Conservation (phyloP, 2,888 invertebrate genomes). For the Lomographa bimaculata region DNA sequence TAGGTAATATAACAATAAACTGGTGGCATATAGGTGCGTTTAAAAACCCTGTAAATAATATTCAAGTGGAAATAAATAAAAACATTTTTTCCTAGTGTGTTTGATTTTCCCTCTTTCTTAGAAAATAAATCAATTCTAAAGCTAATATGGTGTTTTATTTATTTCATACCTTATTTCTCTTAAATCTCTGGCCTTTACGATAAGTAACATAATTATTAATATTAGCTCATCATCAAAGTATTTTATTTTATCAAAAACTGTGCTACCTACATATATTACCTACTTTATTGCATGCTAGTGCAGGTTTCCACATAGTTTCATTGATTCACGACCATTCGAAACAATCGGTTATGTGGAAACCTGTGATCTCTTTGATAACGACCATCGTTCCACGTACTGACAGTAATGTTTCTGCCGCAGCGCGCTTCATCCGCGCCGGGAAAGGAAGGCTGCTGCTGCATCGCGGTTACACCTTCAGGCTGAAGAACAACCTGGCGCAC, state of each 20-base stretch:
- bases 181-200: neutral
- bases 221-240: no score
- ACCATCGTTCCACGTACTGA: conserved; percentile 35
- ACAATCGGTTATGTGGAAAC: neutral
- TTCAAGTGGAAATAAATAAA: conserved; percentile 15
- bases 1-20: no score
- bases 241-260: no score
- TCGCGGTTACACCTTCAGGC: conserved; percentile 76
- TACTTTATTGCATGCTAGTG: conserved; percentile 5
- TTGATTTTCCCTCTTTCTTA: conserved; percentile 8
- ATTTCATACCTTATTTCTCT: neutral
- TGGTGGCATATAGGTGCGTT: no score
- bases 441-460: conserved; percentile 74
- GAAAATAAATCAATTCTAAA: conserved; percentile 8
- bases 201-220: no score
- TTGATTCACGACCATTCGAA: neutral
- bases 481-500: conserved; percentile 79
- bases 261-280: no score
- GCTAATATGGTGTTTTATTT: no score
- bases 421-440: conserved; percentile 77
- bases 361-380: no score
- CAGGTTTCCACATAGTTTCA: neutral
- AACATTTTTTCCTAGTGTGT: conserved; percentile 1
- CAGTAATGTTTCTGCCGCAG: conserved; percentile 46
- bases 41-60: no score